phyloP scores from a whole-genome alignment of 2,113 vertebrate genomes.

The Speoplatyrhinus poulsoni region DNA sequence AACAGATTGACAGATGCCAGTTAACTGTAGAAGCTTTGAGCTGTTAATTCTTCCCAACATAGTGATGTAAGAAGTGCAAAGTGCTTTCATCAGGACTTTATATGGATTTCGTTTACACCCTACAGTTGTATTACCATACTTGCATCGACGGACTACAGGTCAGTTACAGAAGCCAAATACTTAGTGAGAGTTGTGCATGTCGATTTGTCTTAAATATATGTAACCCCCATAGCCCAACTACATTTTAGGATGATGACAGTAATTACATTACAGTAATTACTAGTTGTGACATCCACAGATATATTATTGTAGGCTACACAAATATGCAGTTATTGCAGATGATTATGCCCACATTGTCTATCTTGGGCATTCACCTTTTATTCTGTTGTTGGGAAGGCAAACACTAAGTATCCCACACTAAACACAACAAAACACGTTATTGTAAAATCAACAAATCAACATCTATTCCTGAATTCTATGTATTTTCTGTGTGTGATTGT shows the following conservation, averaged over 20 bases:
- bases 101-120: slow-evolving; percentile 69
- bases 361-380: slow-evolving; percentile 13
- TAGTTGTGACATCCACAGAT: slow-evolving; percentile 30
- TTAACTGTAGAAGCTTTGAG: slow-evolving; percentile 37
- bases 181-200: slow-evolving; percentile 73
- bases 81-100: slow-evolving; percentile 68
- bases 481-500: slow-evolving; percentile 43
- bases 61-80: slow-evolving; percentile 68
- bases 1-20: slow-evolving; percentile 32
- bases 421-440: slow-evolving; percentile 4
- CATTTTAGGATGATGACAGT: slow-evolving; percentile 24
- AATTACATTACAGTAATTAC: slow-evolving; percentile 51
- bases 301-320: slow-evolving; percentile 27
- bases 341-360: slow-evolving; percentile 56
- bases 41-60: slow-evolving; percentile 60
- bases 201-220: slow-evolving; percentile 55
- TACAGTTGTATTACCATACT: slow-evolving; percentile 68
- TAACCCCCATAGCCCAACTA: slow-evolving; percentile 62
- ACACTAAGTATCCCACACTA: slow-evolving; percentile 55
- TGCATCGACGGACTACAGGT: slow-evolving; percentile 74
- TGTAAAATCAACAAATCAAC: neutral
- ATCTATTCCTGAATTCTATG: slow-evolving; percentile 18
- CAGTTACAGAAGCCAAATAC: slow-evolving; percentile 73
- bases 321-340: slow-evolving; percentile 40
- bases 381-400: slow-evolving; percentile 55